Base-by-base conservation (phyloP, 2,113 vertebrate genomes). In the Chinchilla lanigera region DNA sequence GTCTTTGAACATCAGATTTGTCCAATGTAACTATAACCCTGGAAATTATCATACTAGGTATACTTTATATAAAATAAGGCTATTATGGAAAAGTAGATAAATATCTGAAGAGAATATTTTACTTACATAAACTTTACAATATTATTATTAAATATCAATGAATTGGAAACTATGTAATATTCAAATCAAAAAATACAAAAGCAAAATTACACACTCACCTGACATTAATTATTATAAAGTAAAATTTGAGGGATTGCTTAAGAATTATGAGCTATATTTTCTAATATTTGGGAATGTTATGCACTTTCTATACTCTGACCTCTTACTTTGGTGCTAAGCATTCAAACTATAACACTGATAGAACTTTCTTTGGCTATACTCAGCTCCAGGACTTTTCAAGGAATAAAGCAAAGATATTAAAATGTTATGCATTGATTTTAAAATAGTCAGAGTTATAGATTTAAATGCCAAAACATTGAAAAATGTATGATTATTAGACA, bases 141-240 rank as follows among this genome's bases (percentile, higher is more conserved):
- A 0, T 22, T 81, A 75, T 91, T 60, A 82, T 80, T 85, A 86
- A 80, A 56, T 87, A 54, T 60, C 30, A 26, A 14, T 30, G 10
- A 77, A 88, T 63, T 93, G 0, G 33, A 60, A 22, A 89, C 33
- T 95, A 38, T 28, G 56, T 71, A 81, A 54, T 85, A 54, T 87
- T 80, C 11, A 63, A 83, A 89, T 85, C 4, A 81, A 71, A 83
- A 67, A 47, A 94, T 96, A 35, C n/a, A 61, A 86, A 83, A 58
- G 30, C 5, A 73, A 71, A 0, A 83, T 26, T 50, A 26, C 47
- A 5, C 1, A 56, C 12, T n/a, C 17, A n/a, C 17, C 7, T 69
- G 17, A 67, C 1, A 87, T 22, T 20, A 89, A 20, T 90, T 77
- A 52, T 58, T 78, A 4, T 78, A 41, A 80, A 58, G 56, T 81